Percentiles rank a stretch among this genome's conserved stretches.
phyloP scores from a whole-genome alignment of 2,113 vertebrate species.

The Hyperoodon ampullatus region DNA sequence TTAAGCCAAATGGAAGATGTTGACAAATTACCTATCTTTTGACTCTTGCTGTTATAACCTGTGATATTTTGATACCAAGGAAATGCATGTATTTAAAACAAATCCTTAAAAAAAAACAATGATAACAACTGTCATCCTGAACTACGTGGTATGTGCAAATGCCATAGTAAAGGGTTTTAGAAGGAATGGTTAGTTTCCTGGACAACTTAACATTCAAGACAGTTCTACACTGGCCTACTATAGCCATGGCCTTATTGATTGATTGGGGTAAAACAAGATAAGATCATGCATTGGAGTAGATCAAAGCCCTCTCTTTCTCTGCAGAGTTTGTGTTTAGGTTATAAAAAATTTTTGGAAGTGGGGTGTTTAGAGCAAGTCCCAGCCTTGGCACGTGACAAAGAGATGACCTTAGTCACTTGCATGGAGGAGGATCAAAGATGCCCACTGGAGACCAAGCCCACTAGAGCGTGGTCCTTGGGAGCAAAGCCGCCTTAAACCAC shows the following conservation, averaged over 20 bases:
- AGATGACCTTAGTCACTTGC: neutral
- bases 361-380: neutral
- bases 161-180: neutral
- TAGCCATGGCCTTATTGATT: neutral
- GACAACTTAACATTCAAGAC: neutral
- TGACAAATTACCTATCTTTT: neutral
- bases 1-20: neutral
- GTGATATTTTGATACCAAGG: neutral
- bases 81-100: neutral
- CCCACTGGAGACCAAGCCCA: accelerated
- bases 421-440: neutral
- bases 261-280: neutral
- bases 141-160: neutral
- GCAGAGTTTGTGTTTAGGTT: neutral
- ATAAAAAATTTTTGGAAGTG: neutral
- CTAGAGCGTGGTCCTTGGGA: neutral
- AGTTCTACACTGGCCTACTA: neutral
- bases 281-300: neutral
- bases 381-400: neutral
- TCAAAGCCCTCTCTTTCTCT: neutral
- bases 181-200: neutral
- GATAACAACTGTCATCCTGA: neutral
- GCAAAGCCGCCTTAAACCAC: no score
- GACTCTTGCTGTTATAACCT: neutral
- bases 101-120: neutral